Base-by-base conservation (phyloP, 1,140 invertebrate species). In the Pemphigus obesinymphae region DNA sequence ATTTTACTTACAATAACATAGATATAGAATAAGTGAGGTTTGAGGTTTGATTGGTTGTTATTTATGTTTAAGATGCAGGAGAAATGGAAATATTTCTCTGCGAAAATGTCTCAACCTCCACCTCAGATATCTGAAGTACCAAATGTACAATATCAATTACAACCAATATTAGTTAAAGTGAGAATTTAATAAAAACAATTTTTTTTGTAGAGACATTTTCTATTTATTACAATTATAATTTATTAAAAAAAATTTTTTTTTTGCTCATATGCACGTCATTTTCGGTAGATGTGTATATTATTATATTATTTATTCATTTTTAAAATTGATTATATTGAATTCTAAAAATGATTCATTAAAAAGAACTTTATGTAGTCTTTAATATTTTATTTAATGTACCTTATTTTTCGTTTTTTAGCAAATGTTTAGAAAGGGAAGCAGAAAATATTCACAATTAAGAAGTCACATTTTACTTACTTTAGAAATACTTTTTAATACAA, bases 21-120 rank as follows among this genome's bases (percentile, higher is more conserved):
- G 4, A 78, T 78, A 37, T 40, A 40, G 34, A 11, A 58, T 29
- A 37, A 55, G 34, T 15, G 34, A 78, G 53, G 34, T 58, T 40
- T 58, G 50, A 78, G 53, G 48, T 58, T 40, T 78, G 48, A 78
- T 40, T 34, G 50, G 17, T 34, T 80, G 20, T 80, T 58, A 61
- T 80, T 80, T 80, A 61, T 80, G 76, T 80, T 80, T 53, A 80
- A 80, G 76, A 80, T 80, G 76, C 76, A 80, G 55, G 76, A 80
- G 76, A 80, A 80, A 80, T 80, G 76, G 76, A 80, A 80, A 80
- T 80, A 80, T 80, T 80, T 80, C 76, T 80, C 76, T 80, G 76
- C 76, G 31, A 80, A 80, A 80, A 80, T 80, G 76, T 80, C 76
- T 61, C 76, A 80, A 61, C 76, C 76, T 61, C 76, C 76, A 61